Evolutionary conservation across 2,888 invertebrate species (phyloP).

Genomic region (Tachina fera): DNA sequence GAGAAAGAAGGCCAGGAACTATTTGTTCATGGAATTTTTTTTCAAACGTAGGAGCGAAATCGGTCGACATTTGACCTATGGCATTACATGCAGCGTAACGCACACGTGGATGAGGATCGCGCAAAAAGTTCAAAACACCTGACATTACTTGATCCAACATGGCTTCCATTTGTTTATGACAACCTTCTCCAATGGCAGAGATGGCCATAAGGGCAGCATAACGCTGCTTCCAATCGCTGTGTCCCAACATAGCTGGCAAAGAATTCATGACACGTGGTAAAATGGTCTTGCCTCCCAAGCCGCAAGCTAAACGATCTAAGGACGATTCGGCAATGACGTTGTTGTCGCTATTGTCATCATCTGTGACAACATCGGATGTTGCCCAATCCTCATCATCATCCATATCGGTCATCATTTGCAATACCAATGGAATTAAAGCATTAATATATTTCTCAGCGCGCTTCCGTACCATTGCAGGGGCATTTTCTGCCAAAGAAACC

Average conservation of each 20-base stretch:
- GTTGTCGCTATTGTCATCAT: slow-evolving; percentile 97
- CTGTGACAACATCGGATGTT: slow-evolving; percentile 92
- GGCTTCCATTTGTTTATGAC: slow-evolving; percentile 98
- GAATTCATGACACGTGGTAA: slow-evolving; percentile 93
- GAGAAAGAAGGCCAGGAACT: slow-evolving; percentile 93
- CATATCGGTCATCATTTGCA: slow-evolving; percentile 97
- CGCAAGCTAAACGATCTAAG: slow-evolving; percentile 98
- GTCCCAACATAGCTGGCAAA: slow-evolving; percentile 93
- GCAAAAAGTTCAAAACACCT: slow-evolving; percentile 92
- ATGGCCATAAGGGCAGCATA: slow-evolving; percentile 99
- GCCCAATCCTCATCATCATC: slow-evolving; percentile 97
- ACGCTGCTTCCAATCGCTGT: slow-evolving; percentile 92
- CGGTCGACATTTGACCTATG: slow-evolving; percentile 99
- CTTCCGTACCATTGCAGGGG: slow-evolving; percentile 98
- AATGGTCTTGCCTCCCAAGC: slow-evolving; percentile 95
- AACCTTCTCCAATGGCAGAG: slow-evolving; percentile 99
- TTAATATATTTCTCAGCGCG: slow-evolving; percentile 93
- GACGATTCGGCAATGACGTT: slow-evolving; percentile 98
- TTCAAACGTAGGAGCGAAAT: slow-evolving; percentile 98
- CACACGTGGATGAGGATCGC: slow-evolving; percentile 86
- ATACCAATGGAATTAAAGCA: slow-evolving; percentile 90
- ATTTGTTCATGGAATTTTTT: slow-evolving; percentile 99
- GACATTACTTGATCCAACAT: slow-evolving; percentile 96
- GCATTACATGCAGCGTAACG: slow-evolving; percentile 99
- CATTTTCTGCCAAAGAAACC: slow-evolving; percentile 93